Evolutionary conservation across 1,140 invertebrate genomes (phyloP).

Genomic region (Philopotamus ludificatus): DNA sequence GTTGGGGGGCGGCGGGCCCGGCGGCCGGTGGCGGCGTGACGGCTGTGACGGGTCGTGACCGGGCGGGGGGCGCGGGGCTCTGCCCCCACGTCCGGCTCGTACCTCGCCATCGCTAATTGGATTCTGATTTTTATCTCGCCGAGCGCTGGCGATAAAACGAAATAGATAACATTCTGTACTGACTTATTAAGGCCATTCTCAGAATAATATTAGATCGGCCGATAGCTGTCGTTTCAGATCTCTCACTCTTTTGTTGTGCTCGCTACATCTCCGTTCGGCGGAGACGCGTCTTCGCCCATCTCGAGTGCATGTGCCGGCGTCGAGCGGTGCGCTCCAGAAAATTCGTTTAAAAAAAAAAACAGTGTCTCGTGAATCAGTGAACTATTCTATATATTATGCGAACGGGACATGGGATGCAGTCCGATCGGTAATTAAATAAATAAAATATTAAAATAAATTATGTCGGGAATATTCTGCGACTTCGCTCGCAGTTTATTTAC

Average conservation of each 20-base stretch:
- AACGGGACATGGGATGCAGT: no score
- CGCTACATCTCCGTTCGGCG: constrained; percentile 17
- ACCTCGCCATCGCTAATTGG: constrained; percentile 50
- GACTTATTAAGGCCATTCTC: constrained; percentile 60
- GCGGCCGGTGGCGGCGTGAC: neutral
- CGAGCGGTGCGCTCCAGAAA: neutral
- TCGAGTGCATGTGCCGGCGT: neutral
- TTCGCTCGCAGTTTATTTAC: no score
- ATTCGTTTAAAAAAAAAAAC: no score
- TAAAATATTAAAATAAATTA: no score
- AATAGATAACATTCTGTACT: constrained; percentile 60
- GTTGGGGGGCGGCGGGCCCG: neutral
- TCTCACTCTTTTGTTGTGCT: constrained; percentile 41
- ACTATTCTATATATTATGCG: no score
- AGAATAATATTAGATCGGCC: constrained; percentile 59
- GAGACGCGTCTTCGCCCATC: neutral
- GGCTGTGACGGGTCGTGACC: constrained; percentile 18
- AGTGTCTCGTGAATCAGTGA: no score
- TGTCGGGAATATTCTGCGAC: no score
- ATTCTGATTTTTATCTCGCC: constrained; percentile 54
- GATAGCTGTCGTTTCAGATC: constrained; percentile 47
- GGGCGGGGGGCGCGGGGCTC: neutral
- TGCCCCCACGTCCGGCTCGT: neutral
- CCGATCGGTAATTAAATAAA: no score
- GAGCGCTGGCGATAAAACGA: constrained; percentile 53